A percentile compares a stretch with the other conserved stretches of the same genome.
phyloP scores from a whole-genome alignment of 2,113 vertebrate species.

The Stomatorhinus ivindoensis region DNA sequence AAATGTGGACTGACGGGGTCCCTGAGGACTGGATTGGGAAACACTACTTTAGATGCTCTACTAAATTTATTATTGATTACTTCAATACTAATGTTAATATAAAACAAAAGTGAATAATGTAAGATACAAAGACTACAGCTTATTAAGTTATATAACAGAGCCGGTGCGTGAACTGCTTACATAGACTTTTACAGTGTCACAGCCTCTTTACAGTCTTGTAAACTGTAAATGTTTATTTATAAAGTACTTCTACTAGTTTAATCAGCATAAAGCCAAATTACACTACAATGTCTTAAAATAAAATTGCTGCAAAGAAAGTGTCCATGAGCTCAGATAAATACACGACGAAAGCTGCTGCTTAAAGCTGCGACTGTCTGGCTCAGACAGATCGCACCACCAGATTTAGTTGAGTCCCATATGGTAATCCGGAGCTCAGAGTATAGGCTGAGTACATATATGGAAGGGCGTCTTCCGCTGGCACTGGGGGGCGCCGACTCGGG shows the following conservation, averaged over 20 bases:
- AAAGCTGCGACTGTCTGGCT: neutral
- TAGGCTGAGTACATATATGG: slow-evolving; percentile 52
- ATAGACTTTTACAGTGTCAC: neutral
- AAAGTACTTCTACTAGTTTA: neutral
- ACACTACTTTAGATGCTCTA: neutral
- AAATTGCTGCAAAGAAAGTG: neutral
- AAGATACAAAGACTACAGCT: neutral
- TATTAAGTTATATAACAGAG: neutral
- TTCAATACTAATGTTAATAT: neutral
- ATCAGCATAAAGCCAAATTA: neutral
- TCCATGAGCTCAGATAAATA: neutral
- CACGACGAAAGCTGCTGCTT: neutral
- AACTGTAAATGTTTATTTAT: neutral
- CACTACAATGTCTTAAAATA: neutral
- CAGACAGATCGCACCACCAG: neutral
- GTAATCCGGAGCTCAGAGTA: slow-evolving; percentile 7
- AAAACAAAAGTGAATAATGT: neutral
- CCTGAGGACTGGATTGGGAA: neutral
- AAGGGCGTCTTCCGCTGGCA: slow-evolving; percentile 24
- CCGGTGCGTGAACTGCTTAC: neutral
- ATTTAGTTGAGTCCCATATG: slow-evolving; percentile 19
- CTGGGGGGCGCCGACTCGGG: slow-evolving; percentile 34
- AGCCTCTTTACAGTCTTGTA: neutral
- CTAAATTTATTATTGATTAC: neutral
- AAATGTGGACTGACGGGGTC: neutral